Percentiles rank a stretch among this genome's conserved stretches.
phyloP scores from a whole-genome alignment of 2,113 vertebrate genomes.

The Vulpes ferrilata region DNA sequence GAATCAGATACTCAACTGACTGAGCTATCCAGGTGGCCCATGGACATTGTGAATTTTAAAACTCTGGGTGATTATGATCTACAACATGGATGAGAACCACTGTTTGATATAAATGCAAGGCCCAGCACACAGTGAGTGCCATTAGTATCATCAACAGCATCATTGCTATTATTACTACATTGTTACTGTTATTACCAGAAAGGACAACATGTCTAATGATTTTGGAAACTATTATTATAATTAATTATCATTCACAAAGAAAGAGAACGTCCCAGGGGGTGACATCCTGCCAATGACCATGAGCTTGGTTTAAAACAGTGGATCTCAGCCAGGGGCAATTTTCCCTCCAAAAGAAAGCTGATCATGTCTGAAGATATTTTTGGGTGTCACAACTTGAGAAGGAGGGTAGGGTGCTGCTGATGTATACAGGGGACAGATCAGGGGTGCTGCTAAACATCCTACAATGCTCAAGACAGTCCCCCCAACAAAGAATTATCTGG shows the following conservation, averaged over 20 bases:
- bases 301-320: not conserved
- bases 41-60: not conserved
- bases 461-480: not conserved
- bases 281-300: not conserved
- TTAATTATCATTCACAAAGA: not conserved
- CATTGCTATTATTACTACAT: no score
- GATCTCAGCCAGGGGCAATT: not conserved
- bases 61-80: not conserved
- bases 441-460: not conserved
- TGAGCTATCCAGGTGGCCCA: not conserved
- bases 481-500: not conserved
- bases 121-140: rapidly evolving
- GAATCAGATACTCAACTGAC: not conserved
- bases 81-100: not conserved
- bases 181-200: not conserved
- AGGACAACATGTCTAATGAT: not conserved
- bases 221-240: not conserved
- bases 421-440: not conserved
- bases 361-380: not conserved
- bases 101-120: not conserved
- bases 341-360: not conserved
- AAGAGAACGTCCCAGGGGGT: not conserved
- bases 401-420: not conserved
- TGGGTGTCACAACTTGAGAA: not conserved
- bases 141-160: not conserved